A percentile compares a stretch with the other conserved stretches of the same genome.
These are phyloP conservation scores for Oopsacas minuta DNA, from an alignment of 37 sponge, comb jelly and placozoan genomes.

Conservation along the genomic window DNA sequence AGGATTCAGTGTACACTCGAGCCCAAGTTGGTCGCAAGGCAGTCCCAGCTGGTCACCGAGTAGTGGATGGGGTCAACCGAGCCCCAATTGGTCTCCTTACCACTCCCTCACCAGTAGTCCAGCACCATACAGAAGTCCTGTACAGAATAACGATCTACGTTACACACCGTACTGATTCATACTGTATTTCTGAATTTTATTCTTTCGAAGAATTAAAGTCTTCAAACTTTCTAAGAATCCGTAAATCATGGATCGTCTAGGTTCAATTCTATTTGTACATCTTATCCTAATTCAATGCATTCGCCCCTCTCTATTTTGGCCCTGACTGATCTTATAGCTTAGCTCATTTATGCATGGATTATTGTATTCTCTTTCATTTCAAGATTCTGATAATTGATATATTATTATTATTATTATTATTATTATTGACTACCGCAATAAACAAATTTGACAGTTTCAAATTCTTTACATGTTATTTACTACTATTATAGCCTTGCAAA, in stretches of 20 bases:
- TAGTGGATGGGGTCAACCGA: background rate
- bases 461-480: too few relatives aligned
- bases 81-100: background rate
- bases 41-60: constrained; percentile 10
- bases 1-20: background rate
- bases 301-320: background rate
- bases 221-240: background rate
- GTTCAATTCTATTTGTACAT: background rate
- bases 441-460: background rate
- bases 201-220: background rate
- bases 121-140: background rate
- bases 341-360: constrained; percentile 17
- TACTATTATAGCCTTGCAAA: too few relatives aligned
- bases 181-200: background rate
- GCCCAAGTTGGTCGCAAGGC: background rate
- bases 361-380: background rate
- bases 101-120: background rate
- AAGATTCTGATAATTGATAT: constrained; percentile 16
- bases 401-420: too few relatives aligned
- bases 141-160: background rate
- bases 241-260: background rate
- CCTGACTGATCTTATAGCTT: constrained; percentile 15
- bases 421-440: constrained; percentile 11
- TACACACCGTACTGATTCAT: background rate
- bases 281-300: background rate